Percentiles rank a stretch among this genome's conserved stretches.
These are phyloP conservation scores for Clavelina lepadiformis DNA, from an alignment of 23 tunicate species.

Conservation along the genomic window DNA sequence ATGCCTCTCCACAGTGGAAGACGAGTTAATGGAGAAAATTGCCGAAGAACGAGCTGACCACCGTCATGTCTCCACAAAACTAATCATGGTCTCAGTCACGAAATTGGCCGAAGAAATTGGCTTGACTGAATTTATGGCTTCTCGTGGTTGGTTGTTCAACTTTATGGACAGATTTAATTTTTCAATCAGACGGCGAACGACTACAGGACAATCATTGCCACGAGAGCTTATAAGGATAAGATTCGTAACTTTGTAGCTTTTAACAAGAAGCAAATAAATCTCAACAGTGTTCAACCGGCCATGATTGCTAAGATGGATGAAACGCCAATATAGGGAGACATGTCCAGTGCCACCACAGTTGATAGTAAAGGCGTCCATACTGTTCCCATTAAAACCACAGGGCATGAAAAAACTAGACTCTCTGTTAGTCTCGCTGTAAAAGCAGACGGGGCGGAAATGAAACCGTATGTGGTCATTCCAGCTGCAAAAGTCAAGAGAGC, in stretches of 20 bases:
- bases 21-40: conserved; percentile 44
- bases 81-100: conserved; percentile 33
- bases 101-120: conserved; percentile 35
- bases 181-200: conserved; percentile 21
- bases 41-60: conserved; percentile 37
- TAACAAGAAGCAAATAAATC: conserved; percentile 13
- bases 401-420: conserved; percentile 14
- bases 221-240: conserved; percentile 2
- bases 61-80: conserved; percentile 48
- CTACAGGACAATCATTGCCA: conserved; percentile 32
- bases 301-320: conserved; percentile 36
- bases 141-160: conserved; percentile 43
- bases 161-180: conserved; percentile 10
- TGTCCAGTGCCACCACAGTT: conserved; percentile 35
- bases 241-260: too few species aligned
- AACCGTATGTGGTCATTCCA: conserved; percentile 5
- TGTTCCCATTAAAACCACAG: conserved; percentile 27
- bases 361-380: conserved; percentile 14
- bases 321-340: conserved; percentile 34
- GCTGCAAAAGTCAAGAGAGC: conserved; percentile 13
- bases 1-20: conserved; percentile 32
- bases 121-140: conserved; percentile 37
- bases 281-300: conserved; percentile 1
- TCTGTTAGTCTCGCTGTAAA: conserved; percentile 3
- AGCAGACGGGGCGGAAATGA: conserved; percentile 1